Base-by-base conservation (phyloP, 92 coral and sea anemone genomes). In the Pocillopora grandis region DNA sequence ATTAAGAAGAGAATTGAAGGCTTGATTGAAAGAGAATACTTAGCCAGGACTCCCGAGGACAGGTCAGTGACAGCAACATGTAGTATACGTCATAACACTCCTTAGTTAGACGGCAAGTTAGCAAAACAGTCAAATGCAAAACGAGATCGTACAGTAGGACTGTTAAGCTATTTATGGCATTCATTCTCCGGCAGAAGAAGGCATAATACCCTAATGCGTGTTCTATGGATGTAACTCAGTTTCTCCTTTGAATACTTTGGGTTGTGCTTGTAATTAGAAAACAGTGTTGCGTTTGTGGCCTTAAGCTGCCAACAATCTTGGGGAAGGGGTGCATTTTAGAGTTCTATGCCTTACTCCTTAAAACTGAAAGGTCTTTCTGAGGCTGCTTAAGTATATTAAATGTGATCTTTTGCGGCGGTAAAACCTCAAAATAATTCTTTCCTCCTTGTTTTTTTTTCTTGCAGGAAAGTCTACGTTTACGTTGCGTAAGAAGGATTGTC, bases 1-100 rank as follows among this genome's bases (percentile, higher is more conserved):
- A 96, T 96, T 66, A 96, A 96, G 94, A 96, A 96, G 86, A 84
- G 99, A 80, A 96, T 96, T 66, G 99, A 96, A 79, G 99, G 99
- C 48, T 95, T 96, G 21, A 94, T 96, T 55, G 99, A 96, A 65
- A 89, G 99, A 65, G 99, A 96, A 74, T 96, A 96, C 78, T 86
- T 96, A 80, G 88, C 99, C 71, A 90, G 99, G 90, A 96, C 99
- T 12, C 92, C 94, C 42, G 99, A 96, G 80, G 99, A 96, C 92
- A 96, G 99, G 99, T 96, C 13, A 63, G 80, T 21, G 12, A 62
- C 5, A 23, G 16, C 23, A 37, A 2, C 23, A 20, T n/a, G 56
- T 10, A 35, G n/a, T 14, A 8, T 31, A n/a, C 71, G 15, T 66
- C 14, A 12, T n/a, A 17, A 5, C 1, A 62, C 66, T 68, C 56